These are phyloP conservation scores for Papilio aristodemus DNA, from an alignment of 1,140 invertebrate genomes.

Conservation along the genomic window DNA sequence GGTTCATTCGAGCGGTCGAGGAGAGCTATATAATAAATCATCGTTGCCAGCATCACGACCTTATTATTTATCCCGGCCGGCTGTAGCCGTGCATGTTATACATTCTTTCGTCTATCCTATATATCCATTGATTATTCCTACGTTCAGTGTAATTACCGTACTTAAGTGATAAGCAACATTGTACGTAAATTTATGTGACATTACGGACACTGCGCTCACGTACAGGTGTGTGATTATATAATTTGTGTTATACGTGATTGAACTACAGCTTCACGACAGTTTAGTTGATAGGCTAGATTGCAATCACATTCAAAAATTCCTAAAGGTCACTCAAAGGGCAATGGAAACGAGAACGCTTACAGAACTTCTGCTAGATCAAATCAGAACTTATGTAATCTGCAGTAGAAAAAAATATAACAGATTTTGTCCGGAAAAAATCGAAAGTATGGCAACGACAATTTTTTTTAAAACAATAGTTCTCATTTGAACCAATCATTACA, in stretches of 20 bases:
- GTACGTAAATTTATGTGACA: slow-evolving; percentile 22
- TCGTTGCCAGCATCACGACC: slow-evolving; percentile 75
- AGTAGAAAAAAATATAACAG: no score
- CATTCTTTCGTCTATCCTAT: slow-evolving; percentile 49
- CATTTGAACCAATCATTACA: no score
- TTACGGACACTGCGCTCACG: slow-evolving; percentile 22
- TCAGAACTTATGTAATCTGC: no score
- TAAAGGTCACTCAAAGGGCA: no score
- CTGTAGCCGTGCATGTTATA: slow-evolving; percentile 69
- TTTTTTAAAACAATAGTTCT: no score
- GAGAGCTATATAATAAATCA: slow-evolving; percentile 79
- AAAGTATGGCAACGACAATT: no score
- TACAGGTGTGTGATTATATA: slow-evolving; percentile 1
- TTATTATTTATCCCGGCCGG: slow-evolving; percentile 76
- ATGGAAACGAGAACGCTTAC: no score
- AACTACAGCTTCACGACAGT: not conserved
- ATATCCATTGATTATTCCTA: slow-evolving; percentile 29
- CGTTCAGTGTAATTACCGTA: slow-evolving; percentile 30
- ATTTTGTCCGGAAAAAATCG: no score
- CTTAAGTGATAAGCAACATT: slow-evolving; percentile 29
- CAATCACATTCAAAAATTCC: not conserved
- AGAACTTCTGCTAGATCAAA: no score
- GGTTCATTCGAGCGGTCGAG: slow-evolving; percentile 76
- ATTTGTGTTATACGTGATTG: slow-evolving; percentile 1
- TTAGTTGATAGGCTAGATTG: not conserved